A percentile compares a stretch with the other conserved stretches of the same genome.
Conservation (phyloP, 1,140 invertebrate species). For the Lepidurus apus region DNA sequence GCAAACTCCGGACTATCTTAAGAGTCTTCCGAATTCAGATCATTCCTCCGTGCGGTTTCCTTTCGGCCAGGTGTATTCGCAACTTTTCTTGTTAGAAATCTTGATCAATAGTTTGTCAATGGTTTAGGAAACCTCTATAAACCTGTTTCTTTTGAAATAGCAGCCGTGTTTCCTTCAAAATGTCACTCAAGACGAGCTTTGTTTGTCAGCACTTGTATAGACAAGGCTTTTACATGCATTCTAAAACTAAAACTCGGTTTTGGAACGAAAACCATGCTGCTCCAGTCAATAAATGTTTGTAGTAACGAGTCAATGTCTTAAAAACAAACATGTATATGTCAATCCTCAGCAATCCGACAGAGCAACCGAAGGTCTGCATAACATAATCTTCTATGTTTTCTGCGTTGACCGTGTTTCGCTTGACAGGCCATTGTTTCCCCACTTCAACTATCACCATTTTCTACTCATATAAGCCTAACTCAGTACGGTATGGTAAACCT, state of each 20-base stretch:
- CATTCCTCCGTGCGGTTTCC: neutral
- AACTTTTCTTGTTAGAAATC: neutral
- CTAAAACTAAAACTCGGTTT: neutral
- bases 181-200: neutral
- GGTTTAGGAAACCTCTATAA: too few species aligned
- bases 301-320: neutral
- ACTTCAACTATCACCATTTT: neutral
- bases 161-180: neutral
- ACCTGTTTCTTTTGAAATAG: neutral
- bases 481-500: too few species aligned
- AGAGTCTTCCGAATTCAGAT: neutral
- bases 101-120: too few species aligned
- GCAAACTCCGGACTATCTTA: neutral
- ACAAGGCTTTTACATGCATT: neutral
- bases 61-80: neutral
- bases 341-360: neutral
- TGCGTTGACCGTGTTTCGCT: neutral
- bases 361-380: neutral
- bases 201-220: neutral
- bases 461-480: too few species aligned
- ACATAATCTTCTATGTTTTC: neutral
- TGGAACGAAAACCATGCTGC: neutral
- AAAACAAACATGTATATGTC: neutral
- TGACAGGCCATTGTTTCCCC: neutral
- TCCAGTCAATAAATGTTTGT: neutral